Conservation (phyloP, 2,888 invertebrate genomes). For the Drosophila ezoana region DNA sequence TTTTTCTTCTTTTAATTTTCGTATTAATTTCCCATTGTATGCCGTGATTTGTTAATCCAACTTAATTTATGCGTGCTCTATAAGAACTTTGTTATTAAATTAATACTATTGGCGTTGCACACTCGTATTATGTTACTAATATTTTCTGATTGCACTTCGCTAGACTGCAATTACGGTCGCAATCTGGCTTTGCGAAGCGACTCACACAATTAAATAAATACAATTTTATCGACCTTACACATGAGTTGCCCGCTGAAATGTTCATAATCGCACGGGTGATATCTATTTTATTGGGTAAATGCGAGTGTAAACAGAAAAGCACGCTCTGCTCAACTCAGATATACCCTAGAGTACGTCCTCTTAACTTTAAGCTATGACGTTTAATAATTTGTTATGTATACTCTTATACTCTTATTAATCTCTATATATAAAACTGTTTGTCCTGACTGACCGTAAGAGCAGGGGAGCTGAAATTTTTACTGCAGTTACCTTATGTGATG, state of each 20-base stretch:
- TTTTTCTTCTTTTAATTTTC: too few relatives aligned
- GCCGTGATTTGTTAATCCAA: background rate
- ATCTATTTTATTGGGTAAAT: background rate
- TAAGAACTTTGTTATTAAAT: constrained; percentile 27
- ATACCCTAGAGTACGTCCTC: background rate
- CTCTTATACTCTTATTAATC: too few relatives aligned
- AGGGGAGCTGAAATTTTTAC: too few relatives aligned
- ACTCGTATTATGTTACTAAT: constrained; percentile 33
- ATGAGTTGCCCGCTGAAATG: constrained; percentile 50
- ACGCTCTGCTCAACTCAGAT: background rate
- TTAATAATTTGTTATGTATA: too few relatives aligned
- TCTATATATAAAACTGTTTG: too few relatives aligned
- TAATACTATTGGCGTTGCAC: constrained; percentile 17
- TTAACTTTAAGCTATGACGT: too few relatives aligned
- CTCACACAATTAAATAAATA: constrained; percentile 34
- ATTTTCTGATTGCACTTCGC: constrained; percentile 49
- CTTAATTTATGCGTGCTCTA: background rate
- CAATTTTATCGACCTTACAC: constrained; percentile 64
- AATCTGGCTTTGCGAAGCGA: constrained; percentile 24
- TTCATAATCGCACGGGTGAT: background rate
- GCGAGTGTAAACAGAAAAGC: background rate
- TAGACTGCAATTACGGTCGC: constrained; percentile 43
- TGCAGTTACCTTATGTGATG: too few relatives aligned
- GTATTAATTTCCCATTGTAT: background rate
- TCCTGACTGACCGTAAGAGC: too few relatives aligned